phyloP scores from a whole-genome alignment of 2,888 invertebrate species.

The Eudemis profundana region DNA sequence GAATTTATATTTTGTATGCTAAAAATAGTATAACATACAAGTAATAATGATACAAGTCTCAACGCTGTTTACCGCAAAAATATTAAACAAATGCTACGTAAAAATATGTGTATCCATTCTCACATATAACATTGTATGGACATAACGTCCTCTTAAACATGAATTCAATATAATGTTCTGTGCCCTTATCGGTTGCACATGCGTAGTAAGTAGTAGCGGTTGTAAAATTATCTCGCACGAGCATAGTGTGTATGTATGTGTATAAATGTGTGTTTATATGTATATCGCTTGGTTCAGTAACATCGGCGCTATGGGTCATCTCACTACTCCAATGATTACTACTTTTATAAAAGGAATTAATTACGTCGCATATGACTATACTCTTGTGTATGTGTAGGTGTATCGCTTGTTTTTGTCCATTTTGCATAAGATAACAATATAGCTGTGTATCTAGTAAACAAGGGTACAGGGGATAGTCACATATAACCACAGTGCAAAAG shows the following conservation, averaged over 20 bases:
- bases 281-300: slow-evolving; percentile 22
- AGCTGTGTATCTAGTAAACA: too few relatives aligned
- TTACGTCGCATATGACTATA: neutral
- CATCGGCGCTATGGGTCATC: slow-evolving; percentile 33
- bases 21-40: too few relatives aligned
- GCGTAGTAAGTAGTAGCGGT: slow-evolving; percentile 56
- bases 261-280: slow-evolving; percentile 14
- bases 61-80: neutral
- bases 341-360: neutral
- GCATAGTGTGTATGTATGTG: slow-evolving; percentile 34
- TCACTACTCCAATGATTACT: slow-evolving; percentile 11
- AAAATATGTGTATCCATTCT: neutral
- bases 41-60: too few relatives aligned
- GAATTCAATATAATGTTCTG: slow-evolving; percentile 56
- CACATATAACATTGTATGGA: neutral
- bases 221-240: slow-evolving; percentile 64
- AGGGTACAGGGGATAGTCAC: too few relatives aligned
- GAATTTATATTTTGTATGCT: too few relatives aligned
- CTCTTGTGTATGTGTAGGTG: too few relatives aligned
- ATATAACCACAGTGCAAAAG: too few relatives aligned
- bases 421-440: neutral
- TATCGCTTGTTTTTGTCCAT: neutral
- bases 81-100: neutral
- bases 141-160: slow-evolving; percentile 52
- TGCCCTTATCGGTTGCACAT: slow-evolving; percentile 59